Evolutionary conservation across 1,140 invertebrate genomes (phyloP).

Genomic region (Manduca sexta): DNA sequence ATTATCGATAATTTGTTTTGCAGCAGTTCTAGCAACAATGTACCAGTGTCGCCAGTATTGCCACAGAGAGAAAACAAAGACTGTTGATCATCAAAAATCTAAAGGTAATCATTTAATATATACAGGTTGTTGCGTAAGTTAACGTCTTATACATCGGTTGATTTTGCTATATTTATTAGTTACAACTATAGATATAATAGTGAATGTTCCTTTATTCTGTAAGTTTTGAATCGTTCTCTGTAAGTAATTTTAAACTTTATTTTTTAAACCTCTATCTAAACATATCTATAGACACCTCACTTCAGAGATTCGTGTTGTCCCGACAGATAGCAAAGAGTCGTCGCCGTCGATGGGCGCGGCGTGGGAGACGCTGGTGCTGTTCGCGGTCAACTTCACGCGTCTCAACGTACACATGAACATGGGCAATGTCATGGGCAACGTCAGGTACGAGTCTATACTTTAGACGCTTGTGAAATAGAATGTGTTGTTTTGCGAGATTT

Average conservation of each 20-base stretch:
- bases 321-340: slow-evolving; percentile 1
- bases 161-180: no score
- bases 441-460: slow-evolving; percentile 80
- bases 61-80: slow-evolving; percentile 66
- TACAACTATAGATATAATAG: no score
- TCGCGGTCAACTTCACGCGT: slow-evolving; percentile 95
- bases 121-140: no score
- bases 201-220: no score
- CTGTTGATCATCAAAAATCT: slow-evolving; percentile 49
- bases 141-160: no score
- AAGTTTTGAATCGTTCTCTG: no score
- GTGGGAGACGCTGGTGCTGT: slow-evolving; percentile 97
- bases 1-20: no score
- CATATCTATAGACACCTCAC: no score
- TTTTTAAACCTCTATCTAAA: no score
- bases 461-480: no score
- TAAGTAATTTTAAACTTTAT: no score
- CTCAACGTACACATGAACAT: slow-evolving; percentile 99
- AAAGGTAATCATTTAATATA: slow-evolving; percentile 43
- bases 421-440: slow-evolving; percentile 99
- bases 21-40: slow-evolving; percentile 41
- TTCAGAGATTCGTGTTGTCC: background rate
- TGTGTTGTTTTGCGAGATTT: no score
- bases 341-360: slow-evolving; percentile 70
- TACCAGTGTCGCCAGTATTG: slow-evolving; percentile 57